Evolutionary conservation across 1,140 invertebrate species (phyloP), one percentile per base, ranked within the genome.

Genomic region (Tribolium madens): DNA sequence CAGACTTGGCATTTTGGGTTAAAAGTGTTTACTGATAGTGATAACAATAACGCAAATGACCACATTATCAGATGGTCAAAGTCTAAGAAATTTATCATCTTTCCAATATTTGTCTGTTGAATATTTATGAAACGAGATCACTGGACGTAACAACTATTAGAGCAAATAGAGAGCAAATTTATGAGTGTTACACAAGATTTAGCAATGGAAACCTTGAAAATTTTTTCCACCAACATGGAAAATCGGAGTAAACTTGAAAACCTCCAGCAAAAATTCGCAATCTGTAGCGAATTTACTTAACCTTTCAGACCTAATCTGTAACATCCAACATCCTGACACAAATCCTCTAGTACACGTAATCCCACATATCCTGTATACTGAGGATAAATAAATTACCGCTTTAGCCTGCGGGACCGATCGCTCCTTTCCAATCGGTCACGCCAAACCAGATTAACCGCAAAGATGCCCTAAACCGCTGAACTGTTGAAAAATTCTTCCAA

Each of bases 291-390:
- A 72, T 72, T 72, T 72, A 50, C 70, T 72, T 72, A 72, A 52
- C 70, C 70, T 52, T 72, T 72, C 31, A 31, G 17, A 12, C 26
- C 33, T 71, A 72, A 72, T 72, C 70, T 33, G 70, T 52, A 72
- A 72, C 70, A 72, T 72, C 26, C 46, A 71, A 31, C 70, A 72
- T 72, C 70, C 70, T 72, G 70, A 72, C 70, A 72, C 50, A 50
- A 72, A 72, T 72, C 70, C 47, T 50, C 36, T 48, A 13, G 42
- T 48, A 21, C 70, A 52, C 26, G 70, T 72, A 72, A 72, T 72
- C 70, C 70, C 48, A 50, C n/a, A 72, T 72, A 72, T 72, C 70
- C 70, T 72, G 70, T 72, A 72, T 72, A 72, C 50, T 72, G 70
- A 52, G 70, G 70, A 72, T 72, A 72, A 72, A 72, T 72, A 72